These are phyloP conservation scores for Penaeus indicus DNA, from an alignment of 1,140 invertebrate genomes.

Conservation along the genomic window DNA sequence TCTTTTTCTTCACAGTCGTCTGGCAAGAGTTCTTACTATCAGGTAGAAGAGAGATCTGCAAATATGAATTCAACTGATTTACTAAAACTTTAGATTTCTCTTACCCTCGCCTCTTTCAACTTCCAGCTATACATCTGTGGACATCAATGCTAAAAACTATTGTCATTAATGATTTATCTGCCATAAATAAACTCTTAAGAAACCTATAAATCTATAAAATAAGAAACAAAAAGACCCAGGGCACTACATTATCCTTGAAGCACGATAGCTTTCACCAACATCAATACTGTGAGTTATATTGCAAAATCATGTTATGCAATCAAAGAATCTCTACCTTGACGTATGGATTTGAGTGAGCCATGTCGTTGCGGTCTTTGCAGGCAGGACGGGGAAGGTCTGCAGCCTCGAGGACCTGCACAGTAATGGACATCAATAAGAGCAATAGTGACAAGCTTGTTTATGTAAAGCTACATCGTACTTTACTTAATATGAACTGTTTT, in stretches of 20 bases:
- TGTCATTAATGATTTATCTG: no score
- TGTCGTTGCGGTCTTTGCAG: slow-evolving; percentile 70
- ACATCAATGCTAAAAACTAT: no score
- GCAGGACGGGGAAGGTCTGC: slow-evolving; percentile 70
- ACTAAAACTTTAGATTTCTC: background rate
- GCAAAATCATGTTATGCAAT: no score
- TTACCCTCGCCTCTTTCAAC: no score
- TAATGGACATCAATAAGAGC: background rate
- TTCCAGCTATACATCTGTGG: no score
- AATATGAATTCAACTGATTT: background rate
- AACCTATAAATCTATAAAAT: no score
- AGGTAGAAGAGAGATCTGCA: slow-evolving; percentile 71
- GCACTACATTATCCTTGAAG: no score
- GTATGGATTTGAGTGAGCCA: slow-evolving; percentile 72
- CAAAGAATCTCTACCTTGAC: slow-evolving; percentile 68
- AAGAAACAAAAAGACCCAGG: no score
- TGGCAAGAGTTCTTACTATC: slow-evolving; percentile 72
- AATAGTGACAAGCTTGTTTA: background rate
- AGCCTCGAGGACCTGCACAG: slow-evolving; percentile 68
- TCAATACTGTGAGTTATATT: no score
- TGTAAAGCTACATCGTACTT: background rate
- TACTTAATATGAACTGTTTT: no score
- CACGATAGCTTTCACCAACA: no score
- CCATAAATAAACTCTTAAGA: no score
- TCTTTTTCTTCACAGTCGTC: slow-evolving; percentile 73